phyloP scores from a whole-genome alignment of 2,113 vertebrate species.

The Phodopus roborovskii region DNA sequence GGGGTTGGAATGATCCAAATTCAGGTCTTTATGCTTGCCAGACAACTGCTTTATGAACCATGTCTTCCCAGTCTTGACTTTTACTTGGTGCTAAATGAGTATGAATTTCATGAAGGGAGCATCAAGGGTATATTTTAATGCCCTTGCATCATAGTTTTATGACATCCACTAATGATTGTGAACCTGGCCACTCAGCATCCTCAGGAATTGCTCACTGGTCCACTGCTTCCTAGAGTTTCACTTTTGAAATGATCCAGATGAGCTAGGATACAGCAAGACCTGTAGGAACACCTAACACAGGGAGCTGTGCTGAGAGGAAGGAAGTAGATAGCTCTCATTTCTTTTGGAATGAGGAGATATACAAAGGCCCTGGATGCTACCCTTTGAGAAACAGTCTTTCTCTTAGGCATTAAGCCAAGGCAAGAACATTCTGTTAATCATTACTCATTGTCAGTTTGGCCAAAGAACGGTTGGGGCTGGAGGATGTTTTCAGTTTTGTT shows the following conservation, averaged over 20 bases:
- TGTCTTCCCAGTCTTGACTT: not conserved
- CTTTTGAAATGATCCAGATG: not conserved
- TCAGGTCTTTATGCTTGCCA: not conserved
- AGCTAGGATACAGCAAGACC: not conserved
- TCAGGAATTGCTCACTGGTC: not conserved
- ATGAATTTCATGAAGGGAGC: not conserved
- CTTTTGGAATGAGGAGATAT: not conserved
- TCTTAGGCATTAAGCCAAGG: conserved; percentile 50
- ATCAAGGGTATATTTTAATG: not conserved
- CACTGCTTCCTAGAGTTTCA: not conserved
- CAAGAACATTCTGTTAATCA: conserved; percentile 59
- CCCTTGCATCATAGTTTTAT: not conserved
- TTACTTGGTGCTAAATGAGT: not conserved
- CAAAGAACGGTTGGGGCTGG: conserved; percentile 45
- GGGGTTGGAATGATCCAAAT: not conserved
- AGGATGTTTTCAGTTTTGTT: conserved; percentile 8
- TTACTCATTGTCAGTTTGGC: conserved; percentile 66
- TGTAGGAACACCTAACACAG: not conserved
- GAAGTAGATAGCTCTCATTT: not conserved
- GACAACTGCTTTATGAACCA: not conserved
- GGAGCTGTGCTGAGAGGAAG: not conserved
- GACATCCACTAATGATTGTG: not conserved
- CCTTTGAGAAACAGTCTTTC: not conserved
- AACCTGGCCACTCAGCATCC: not conserved
- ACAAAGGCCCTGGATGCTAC: not conserved